Conservation (phyloP, 2,888 invertebrate genomes). For the Chydorus sphaericus region DNA sequence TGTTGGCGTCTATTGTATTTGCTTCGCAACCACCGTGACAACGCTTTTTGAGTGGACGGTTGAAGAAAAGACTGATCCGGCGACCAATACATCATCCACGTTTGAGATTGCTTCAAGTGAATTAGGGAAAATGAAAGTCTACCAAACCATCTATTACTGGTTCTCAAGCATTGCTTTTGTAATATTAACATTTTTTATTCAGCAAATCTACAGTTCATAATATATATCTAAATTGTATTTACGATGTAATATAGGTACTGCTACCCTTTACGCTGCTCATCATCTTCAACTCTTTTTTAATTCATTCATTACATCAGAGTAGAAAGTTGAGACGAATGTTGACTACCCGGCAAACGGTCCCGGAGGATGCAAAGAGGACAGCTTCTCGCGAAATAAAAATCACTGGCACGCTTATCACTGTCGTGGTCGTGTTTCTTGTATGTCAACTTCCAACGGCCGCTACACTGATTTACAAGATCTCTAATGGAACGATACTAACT, state of each 20-base stretch:
- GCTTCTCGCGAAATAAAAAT: conserved; percentile 48
- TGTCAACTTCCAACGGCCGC: too few relatives aligned
- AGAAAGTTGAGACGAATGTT: conserved; percentile 38
- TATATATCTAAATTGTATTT: too few relatives aligned
- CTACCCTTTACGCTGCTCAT: conserved; percentile 50
- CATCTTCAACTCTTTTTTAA: conserved; percentile 55
- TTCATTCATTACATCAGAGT: conserved; percentile 44
- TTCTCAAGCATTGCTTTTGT: conserved; percentile 44
- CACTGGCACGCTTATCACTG: conserved; percentile 60
- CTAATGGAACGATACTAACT: too few relatives aligned
- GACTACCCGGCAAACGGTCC: conserved; percentile 27
- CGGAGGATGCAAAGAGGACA: background rate
- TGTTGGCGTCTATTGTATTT: conserved; percentile 39
- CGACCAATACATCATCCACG: conserved; percentile 3
- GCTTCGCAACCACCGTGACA: conserved; percentile 43
- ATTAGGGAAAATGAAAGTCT: conserved; percentile 37
- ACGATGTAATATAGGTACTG: too few relatives aligned
- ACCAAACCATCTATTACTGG: conserved; percentile 46
- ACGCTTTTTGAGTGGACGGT: conserved; percentile 50
- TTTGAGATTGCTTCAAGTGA: conserved; percentile 23
- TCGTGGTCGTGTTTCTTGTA: too few relatives aligned
- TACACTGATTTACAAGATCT: too few relatives aligned
- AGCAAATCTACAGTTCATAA: too few relatives aligned
- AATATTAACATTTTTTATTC: too few relatives aligned
- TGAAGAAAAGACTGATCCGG: conserved; percentile 21